phyloP scores from a whole-genome alignment of 2,113 vertebrate species.

The Eublepharis macularius region DNA sequence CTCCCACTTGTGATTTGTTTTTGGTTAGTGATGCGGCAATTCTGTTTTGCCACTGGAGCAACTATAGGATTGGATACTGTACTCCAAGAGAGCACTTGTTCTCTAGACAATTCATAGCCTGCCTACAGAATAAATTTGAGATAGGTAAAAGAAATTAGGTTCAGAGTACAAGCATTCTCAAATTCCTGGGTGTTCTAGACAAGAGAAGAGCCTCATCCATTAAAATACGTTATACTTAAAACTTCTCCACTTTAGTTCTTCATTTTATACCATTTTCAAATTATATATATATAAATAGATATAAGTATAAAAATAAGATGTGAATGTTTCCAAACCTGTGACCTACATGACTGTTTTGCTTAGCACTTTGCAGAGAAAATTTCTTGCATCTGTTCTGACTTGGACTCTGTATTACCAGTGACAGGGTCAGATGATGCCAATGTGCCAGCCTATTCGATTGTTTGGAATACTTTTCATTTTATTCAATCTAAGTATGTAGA shows the following conservation, averaged over 20 bases:
- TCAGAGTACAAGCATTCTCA: neutral
- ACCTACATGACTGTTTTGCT: no score
- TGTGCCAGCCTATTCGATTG: no score
- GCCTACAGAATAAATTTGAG: neutral
- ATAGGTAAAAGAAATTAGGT: neutral
- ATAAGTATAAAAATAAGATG: conserved; percentile 27
- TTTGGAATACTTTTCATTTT: no score
- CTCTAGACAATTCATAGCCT: neutral
- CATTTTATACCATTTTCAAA: neutral
- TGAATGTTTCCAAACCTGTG: neutral
- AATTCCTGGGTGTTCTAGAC: no score
- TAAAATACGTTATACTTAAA: no score
- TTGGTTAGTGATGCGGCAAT: neutral
- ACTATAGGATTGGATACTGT: neutral
- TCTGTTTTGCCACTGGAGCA: neutral
- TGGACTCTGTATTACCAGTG: no score
- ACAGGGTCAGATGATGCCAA: no score
- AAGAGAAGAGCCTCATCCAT: no score
- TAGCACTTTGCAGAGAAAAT: no score
- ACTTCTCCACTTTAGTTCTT: neutral
- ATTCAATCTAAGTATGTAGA: no score
- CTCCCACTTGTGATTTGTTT: neutral
- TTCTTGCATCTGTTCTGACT: no score
- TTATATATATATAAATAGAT: conserved; percentile 13
- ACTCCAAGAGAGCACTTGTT: neutral